Percentiles rank a stretch among this genome's conserved stretches.
Evolutionary conservation across 2,113 vertebrate genomes (phyloP).

Genomic region (Myrmecophaga tridactyla): DNA sequence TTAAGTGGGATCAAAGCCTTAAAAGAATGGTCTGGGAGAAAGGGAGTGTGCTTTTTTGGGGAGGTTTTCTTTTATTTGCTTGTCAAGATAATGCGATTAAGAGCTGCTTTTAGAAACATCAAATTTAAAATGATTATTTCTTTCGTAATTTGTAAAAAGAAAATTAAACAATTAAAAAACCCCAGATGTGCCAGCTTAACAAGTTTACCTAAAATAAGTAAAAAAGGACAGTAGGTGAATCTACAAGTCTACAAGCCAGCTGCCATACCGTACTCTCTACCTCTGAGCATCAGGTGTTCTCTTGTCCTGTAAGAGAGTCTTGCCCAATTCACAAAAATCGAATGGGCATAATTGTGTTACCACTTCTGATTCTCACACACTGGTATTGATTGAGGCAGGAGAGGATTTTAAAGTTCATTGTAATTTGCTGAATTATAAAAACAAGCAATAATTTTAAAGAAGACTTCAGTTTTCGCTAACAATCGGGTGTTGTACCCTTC

Average conservation of each 20-base stretch:
- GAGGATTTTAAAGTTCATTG: neutral
- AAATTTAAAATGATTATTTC: neutral
- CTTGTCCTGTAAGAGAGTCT: neutral
- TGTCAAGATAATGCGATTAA: neutral
- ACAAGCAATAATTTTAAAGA: too few species aligned
- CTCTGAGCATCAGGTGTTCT: neutral
- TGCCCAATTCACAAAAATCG: neutral
- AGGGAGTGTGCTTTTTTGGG: neutral
- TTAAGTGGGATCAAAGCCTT: neutral
- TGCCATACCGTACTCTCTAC: too few species aligned
- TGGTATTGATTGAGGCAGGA: neutral
- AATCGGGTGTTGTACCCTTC: neutral
- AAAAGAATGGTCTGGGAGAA: neutral
- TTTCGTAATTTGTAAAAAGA: neutral
- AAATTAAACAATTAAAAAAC: neutral
- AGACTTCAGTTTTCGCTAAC: neutral
- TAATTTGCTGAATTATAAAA: neutral
- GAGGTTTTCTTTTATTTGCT: neutral
- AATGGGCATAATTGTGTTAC: neutral
- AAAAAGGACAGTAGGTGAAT: neutral
- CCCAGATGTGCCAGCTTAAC: neutral
- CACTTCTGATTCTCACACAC: neutral
- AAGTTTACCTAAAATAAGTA: neutral
- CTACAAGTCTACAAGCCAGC: neutral
- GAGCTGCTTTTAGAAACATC: slow-evolving; percentile 1